Conservation (phyloP, 2,113 vertebrate genomes). For the Spea bombifrons region DNA sequence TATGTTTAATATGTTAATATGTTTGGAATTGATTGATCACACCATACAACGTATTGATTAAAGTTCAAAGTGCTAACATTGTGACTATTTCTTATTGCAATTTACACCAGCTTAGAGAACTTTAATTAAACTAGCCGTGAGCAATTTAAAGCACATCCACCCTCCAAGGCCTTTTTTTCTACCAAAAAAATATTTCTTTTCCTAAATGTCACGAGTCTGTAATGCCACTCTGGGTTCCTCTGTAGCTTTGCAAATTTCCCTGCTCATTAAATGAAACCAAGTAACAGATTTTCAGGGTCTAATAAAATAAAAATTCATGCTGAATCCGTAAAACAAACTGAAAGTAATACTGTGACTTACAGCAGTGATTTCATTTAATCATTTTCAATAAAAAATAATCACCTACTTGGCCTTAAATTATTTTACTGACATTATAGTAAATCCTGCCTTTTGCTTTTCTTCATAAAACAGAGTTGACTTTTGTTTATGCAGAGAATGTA, state of each 20-base stretch:
- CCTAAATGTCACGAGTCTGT: background rate
- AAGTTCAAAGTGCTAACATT: conserved; percentile 7
- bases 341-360: conserved; percentile 16
- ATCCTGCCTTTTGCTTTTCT: conserved; percentile 25
- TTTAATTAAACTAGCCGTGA: conserved; percentile 7
- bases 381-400: conserved; percentile 40
- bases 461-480: conserved; percentile 33
- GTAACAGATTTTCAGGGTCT: background rate
- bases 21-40: conserved; percentile 10
- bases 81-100: conserved; percentile 4
- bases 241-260: background rate
- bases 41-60: conserved; percentile 18
- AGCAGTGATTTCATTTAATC: conserved; percentile 40
- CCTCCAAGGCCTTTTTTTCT: conserved; percentile 2
- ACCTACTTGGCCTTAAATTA: conserved; percentile 29
- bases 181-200: conserved; percentile 4
- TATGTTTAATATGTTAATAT: conserved; percentile 14
- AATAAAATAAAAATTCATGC: conserved; percentile 8
- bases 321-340: conserved; percentile 1
- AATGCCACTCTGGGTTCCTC: background rate
- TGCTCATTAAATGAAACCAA: conserved; percentile 1
- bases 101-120: conserved; percentile 4
- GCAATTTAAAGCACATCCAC: conserved; percentile 4
- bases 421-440: conserved; percentile 17
- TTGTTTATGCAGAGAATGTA: conserved; percentile 41